Conservation (phyloP, 2,888 invertebrate species). For the Arctia plantaginis region DNA sequence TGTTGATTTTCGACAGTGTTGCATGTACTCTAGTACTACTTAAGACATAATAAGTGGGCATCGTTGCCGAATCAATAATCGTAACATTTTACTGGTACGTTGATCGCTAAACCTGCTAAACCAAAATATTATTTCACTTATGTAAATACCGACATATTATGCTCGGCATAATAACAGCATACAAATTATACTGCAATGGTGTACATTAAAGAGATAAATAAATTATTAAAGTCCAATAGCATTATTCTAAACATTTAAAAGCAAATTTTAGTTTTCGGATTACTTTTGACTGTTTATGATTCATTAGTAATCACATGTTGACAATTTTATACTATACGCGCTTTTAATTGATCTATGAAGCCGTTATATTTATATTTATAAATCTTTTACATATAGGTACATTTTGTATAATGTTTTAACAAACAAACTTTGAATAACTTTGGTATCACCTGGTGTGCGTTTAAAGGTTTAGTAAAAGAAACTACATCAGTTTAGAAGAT, state of each 20-base stretch:
- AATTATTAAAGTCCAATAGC: no score
- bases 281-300: neutral
- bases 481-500: neutral
- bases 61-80: conserved; percentile 49
- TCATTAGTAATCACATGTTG: neutral
- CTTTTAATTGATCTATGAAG: no score
- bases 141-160: conserved; percentile 19
- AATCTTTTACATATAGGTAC: neutral
- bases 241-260: neutral
- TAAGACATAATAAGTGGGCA: conserved; percentile 53
- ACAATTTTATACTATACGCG: neutral
- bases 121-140: conserved; percentile 32
- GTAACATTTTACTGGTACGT: conserved; percentile 33
- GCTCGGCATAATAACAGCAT: no score
- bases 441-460: neutral
- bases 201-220: no score
- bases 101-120: conserved; percentile 39
- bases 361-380: neutral
- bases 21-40: conserved; percentile 50
- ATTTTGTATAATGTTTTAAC: neutral
- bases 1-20: conserved; percentile 53
- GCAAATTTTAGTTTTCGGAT: no score
- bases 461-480: neutral
- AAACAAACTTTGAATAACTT: neutral
- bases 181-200: no score